Percentiles rank a stretch among this genome's conserved stretches.
Conservation (phyloP, 2,888 invertebrate genomes). For the Clusia tigrina region DNA sequence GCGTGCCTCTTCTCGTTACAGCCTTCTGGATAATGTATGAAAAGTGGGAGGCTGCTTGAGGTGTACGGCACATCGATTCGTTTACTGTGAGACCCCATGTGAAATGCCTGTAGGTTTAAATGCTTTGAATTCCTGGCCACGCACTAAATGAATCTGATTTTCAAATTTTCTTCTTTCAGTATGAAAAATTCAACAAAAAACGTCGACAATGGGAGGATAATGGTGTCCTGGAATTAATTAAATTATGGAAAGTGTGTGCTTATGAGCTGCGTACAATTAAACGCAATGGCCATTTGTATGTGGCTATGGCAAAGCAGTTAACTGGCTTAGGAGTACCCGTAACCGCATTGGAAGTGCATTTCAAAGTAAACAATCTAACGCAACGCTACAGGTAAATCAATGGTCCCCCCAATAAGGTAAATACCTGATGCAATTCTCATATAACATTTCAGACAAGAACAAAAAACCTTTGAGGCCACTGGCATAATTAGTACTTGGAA, state of each 20-base stretch:
- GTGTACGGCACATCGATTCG: constrained; percentile 48
- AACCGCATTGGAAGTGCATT: constrained; percentile 62
- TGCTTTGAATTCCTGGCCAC: no score
- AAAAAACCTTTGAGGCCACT: constrained; percentile 62
- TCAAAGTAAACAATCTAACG: constrained; percentile 62
- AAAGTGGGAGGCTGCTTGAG: background rate
- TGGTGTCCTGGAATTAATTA: constrained; percentile 61
- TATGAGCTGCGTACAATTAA: constrained; percentile 63
- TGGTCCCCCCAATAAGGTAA: background rate
- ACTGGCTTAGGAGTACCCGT: constrained; percentile 62
- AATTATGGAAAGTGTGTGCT: constrained; percentile 64
- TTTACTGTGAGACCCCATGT: constrained; percentile 59
- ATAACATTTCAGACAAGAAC: constrained; percentile 55
- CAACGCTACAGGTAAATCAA: constrained; percentile 54
- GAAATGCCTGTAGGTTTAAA: constrained; percentile 58
- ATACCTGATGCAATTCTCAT: background rate
- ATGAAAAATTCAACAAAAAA: constrained; percentile 64
- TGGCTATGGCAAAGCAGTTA: constrained; percentile 64
- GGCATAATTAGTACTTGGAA: constrained; percentile 63
- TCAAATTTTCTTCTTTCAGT: constrained; percentile 37
- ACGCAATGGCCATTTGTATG: constrained; percentile 63
- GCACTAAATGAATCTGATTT: background rate
- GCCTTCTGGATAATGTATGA: constrained; percentile 14
- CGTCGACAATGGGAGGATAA: constrained; percentile 64
- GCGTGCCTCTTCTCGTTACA: constrained; percentile 4